Evolutionary conservation across 2,888 invertebrate genomes (phyloP), one percentile per base, ranked within the genome.

Genomic region (Drosophila neoperkinsi): DNA sequence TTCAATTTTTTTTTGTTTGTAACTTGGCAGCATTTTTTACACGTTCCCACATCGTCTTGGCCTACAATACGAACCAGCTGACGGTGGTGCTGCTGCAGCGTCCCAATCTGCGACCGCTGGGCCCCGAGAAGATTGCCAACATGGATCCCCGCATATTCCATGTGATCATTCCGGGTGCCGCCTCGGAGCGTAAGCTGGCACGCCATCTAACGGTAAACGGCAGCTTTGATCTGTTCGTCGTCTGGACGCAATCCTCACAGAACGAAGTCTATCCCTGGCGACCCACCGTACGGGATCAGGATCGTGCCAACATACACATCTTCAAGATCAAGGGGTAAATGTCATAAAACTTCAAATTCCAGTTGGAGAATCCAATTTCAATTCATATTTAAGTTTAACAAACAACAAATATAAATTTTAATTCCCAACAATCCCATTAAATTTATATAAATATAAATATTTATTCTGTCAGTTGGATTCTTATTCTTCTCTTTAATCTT

Each of bases 201-300:
- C 88, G 93, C 11, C 91, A 92, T 69, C 91, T 93, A 91, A 90
- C 91, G 2, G 92, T 93, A 10, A 94, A 94, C 79, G 89, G 87
- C 18, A 93, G 92, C 69, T 91, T 83, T 55, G 93, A 93, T 84
- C 79, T 94, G 93, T 94, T 97, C 53, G 94, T 97, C 31, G 95
- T 98, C 51, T 98, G 98, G 98, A 98, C 98, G 93, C 95, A 96
- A 83, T 96, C 96, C 46, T 95, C 96, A 13, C 95, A 96, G 78
- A 96, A 97, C 74, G 98, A 98, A 92, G 97, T 98, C 0, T 98
- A 97, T 88, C 98, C 98, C 0, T 98, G 98, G 98, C 96, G 97
- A 90, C 98, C 98, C 18, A 94, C 97, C 53, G 95, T 96, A 38
- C 95, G 96, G 89, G 96, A 97, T 84, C 96, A 97, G 91, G 98